Base-by-base conservation (phyloP, 2,113 vertebrate genomes). In the Prochilodus magdalenae region DNA sequence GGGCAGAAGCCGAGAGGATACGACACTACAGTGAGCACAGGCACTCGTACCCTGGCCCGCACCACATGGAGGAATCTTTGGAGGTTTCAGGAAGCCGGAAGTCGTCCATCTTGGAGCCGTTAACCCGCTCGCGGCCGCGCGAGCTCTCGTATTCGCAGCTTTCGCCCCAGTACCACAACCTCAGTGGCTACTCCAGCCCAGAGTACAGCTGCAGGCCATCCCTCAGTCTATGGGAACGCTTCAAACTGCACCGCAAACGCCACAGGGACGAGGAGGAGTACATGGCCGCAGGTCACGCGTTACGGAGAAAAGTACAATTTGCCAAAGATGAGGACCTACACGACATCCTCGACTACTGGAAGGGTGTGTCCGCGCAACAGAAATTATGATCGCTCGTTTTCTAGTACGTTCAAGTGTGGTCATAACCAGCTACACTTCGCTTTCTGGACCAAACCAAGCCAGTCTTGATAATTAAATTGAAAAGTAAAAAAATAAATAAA, bases 261-360 rank as follows among this genome's bases (percentile, higher is more conserved):
- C 96, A 96, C 94, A 96, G 92, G 87, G 93, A 94, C 22, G 88
- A 92, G 0, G 96, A 96, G 79, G 97, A 98, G 80, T 97, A 96
- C 57, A 93, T 99, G 95, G 98, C 97, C 0, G 98, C 97, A 0
- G 98, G 98, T 76, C 98, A 99, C 0, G 98, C 98, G 1, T 94
- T 99, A 88, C 94, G 97, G 88, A 95, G 95, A 88, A 99, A 99
- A 93, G 98, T 99, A 88, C 98, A 99, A 94, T 97, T 99, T 87
- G 98, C 98, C 92, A 97, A 97, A 92, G 97, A 99, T 5, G 98
- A 99, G 93, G 98, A 99, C 90, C 96, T 99, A 72, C 98, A 99
- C 0, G 98, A 99, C 92, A 99, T 99, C 93, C 93, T 99, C 92
- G 97, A 99, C 95, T 99, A 99, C 93, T 99, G 98, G 98, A 99